These are phyloP conservation scores for Sarcophaga variegata DNA, from an alignment of 2,888 invertebrate genomes.

Conservation along the genomic window DNA sequence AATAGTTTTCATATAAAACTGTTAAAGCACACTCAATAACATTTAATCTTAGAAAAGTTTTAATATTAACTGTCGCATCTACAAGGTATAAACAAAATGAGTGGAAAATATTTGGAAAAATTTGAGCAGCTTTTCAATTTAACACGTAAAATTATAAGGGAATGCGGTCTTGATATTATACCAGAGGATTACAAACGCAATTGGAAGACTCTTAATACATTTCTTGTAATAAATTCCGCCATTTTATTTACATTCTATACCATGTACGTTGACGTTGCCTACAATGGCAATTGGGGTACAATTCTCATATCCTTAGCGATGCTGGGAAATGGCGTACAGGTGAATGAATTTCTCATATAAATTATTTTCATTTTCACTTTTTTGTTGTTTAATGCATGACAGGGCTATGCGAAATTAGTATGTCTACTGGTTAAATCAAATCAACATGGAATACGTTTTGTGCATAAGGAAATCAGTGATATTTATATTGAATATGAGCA, in stretches of 20 bases:
- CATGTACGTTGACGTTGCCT: constrained; percentile 7
- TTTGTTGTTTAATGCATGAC: neutral
- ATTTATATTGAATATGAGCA: constrained; percentile 39
- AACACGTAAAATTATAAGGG: neutral
- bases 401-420: constrained; percentile 42
- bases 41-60: too few relatives aligned
- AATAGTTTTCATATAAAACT: too few relatives aligned
- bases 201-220: constrained; percentile 15
- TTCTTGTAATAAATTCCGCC: neutral
- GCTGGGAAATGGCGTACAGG: constrained; percentile 49
- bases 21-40: too few relatives aligned
- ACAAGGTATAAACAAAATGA: neutral
- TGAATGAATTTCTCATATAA: neutral
- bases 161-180: constrained; percentile 34
- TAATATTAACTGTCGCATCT: too few relatives aligned
- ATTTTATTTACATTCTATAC: constrained; percentile 33
- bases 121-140: constrained; percentile 13
- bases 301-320: constrained; percentile 6
- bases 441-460: constrained; percentile 2
- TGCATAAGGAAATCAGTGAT: constrained; percentile 17
- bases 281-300: neutral
- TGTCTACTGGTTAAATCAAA: neutral
- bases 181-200: constrained; percentile 4
- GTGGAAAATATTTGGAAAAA: constrained; percentile 4
- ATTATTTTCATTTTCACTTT: neutral